Percentiles rank a stretch among this genome's conserved stretches.
These are phyloP conservation scores for Drosophila atripex DNA, from an alignment of 2,888 invertebrate genomes.

Conservation along the genomic window DNA sequence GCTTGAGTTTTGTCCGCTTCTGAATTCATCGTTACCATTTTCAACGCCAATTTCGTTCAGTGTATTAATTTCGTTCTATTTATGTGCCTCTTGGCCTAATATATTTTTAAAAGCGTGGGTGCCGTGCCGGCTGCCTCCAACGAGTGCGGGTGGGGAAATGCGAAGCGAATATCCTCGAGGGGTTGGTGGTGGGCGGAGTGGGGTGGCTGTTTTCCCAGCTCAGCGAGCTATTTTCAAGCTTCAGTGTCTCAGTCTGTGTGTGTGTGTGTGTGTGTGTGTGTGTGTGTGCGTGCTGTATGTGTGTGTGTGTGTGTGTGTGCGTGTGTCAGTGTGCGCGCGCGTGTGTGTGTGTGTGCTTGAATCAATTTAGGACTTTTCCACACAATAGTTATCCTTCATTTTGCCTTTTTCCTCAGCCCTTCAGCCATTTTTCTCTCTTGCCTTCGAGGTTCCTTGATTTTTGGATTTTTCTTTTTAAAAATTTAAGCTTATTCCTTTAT, in stretches of 20 bases:
- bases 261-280: slow-evolving; percentile 25
- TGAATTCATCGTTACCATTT: slow-evolving; percentile 84
- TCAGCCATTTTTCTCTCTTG: slow-evolving; percentile 10
- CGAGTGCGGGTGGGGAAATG: too few relatives aligned
- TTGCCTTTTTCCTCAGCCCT: slow-evolving; percentile 1
- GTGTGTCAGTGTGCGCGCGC: too few relatives aligned
- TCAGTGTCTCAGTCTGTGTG: not conserved
- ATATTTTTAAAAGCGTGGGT: slow-evolving; percentile 41
- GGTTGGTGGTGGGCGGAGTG: slow-evolving; percentile 1
- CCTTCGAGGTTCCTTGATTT: slow-evolving; percentile 29
- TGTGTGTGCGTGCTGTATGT: slow-evolving; percentile 13
- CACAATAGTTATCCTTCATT: not conserved
- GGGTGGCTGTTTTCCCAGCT: slow-evolving; percentile 9
- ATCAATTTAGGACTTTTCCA: slow-evolving; percentile 24
- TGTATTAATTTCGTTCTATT: slow-evolving; percentile 14
- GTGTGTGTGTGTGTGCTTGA: slow-evolving; percentile 18
- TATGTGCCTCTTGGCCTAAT: too few relatives aligned
- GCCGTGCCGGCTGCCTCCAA: too few relatives aligned
- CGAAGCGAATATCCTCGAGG: not conserved
- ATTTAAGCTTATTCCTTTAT: not conserved
- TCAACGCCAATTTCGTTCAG: slow-evolving; percentile 36
- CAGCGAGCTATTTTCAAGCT: slow-evolving; percentile 23
- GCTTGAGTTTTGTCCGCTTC: slow-evolving; percentile 83
- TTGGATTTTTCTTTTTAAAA: not conserved
- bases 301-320: not conserved